A percentile compares a stretch with the other conserved stretches of the same genome.
Evolutionary conservation across 2,797 vertebrate genomes (phyloP).

Genomic region (Oryzias dopingdopingensis): DNA sequence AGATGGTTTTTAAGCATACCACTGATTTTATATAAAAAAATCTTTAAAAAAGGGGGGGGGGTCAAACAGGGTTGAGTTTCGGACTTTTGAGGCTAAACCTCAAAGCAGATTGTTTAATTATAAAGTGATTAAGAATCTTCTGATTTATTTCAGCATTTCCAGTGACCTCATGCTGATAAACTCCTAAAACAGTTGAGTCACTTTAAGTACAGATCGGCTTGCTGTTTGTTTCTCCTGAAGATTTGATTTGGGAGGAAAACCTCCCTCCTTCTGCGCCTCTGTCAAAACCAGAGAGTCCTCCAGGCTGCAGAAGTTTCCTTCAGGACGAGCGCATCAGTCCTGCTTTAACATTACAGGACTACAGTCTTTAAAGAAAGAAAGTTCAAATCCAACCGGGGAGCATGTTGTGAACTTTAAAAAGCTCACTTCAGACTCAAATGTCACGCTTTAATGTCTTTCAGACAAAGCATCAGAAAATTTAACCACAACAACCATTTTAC

Average conservation of each 20-base stretch:
- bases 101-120: background rate
- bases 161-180: conserved; percentile 21
- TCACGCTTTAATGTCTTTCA: no score
- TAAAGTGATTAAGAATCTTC: background rate
- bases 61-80: background rate
- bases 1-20: no score
- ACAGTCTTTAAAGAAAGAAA: no score
- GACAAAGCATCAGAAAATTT: background rate
- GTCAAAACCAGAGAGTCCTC: no score
- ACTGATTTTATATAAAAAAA: no score
- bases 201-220: conserved; percentile 41
- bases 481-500: no score
- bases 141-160: background rate
- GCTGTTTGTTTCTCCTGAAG: conserved; percentile 52
- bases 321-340: background rate
- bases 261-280: conserved; percentile 30
- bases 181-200: conserved; percentile 28
- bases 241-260: conserved; percentile 56
- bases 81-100: background rate
- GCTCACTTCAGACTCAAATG: no score
- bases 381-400: no score
- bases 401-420: no score
- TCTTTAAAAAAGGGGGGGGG: background rate
- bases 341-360: background rate
- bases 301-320: conserved; percentile 21